Evolutionary conservation across 2,888 invertebrate genomes (phyloP), one percentile per base, ranked within the genome.

Genomic region (Megamerina dolium): DNA sequence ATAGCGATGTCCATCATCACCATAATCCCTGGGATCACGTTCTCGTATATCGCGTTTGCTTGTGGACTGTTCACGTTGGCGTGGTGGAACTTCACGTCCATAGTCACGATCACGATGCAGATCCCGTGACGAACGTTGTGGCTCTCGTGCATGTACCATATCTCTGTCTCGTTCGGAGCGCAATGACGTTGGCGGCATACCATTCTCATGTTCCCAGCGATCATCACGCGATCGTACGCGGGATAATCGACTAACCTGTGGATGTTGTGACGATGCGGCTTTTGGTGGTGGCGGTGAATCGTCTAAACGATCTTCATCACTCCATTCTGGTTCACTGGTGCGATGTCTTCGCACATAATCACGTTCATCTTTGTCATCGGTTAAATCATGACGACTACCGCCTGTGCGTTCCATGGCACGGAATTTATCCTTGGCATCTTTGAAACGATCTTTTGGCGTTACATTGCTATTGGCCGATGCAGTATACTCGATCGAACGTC

Each of bases 361-460:
- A 10, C 20, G 32, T 9, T 18, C 41, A 8, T 57, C 57, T 32
- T 58, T 55, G 21, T 64, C 61, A 10, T 80, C 75, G 56, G 85
- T 83, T 26, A 64, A 10, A 8, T 65, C 60, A 48, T 83, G 76
- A n/a, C 64, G 63, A 42, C 53, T 56, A n/a, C 57, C 51, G n/a
- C n/a, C n/a, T 16, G 55, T 51, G 29, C 59, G 61, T 63, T 89
- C 89, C 69, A 89, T 77, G 50, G 85, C 80, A 66, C 83, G 77
- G 64, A 89, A 89, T 70, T 88, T 88, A 60, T 89, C 87, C 68
- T 88, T 88, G 34, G 89, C 88, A 57, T 88, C 88, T 57, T 86
- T 83, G 71, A 89, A 88, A 45, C 87, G 77, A 59, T 88, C 87
- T 54, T 84, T 80, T 1, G 87, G 87, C 2, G 83, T 79, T n/a